A percentile compares a stretch with the other conserved stretches of the same genome.
Evolutionary conservation across 2,797 vertebrate genomes (phyloP).

Genomic region (Hydrocynus forskahlii): DNA sequence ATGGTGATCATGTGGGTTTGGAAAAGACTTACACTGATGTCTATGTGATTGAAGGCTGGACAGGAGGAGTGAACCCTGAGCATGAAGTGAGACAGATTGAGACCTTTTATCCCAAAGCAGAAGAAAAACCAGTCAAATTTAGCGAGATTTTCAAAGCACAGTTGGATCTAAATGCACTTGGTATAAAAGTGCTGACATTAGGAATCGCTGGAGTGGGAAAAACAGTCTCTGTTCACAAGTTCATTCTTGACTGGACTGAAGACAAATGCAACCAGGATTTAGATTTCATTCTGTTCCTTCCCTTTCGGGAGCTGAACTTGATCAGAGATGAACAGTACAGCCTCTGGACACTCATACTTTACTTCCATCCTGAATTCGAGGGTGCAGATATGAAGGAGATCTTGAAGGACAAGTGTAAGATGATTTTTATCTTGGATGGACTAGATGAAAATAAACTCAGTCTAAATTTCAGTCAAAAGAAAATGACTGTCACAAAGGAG

Average conservation of each 20-base stretch:
- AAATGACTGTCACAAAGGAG: too few species aligned
- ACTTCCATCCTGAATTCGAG: too few species aligned
- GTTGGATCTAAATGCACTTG: neutral
- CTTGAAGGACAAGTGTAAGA: too few species aligned
- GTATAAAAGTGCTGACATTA: neutral
- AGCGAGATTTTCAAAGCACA: neutral
- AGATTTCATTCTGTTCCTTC: too few species aligned
- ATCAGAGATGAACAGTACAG: too few species aligned
- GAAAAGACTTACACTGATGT: neutral
- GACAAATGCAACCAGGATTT: too few species aligned
- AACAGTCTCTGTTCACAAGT: neutral
- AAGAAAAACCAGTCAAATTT: neutral
- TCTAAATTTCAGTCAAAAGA: too few species aligned
- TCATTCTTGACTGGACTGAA: neutral
- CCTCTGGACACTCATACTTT: too few species aligned
- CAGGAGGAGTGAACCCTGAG: neutral
- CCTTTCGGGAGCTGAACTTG: too few species aligned
- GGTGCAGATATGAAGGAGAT: too few species aligned
- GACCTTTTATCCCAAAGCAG: neutral
- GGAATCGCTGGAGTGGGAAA: slow-evolving; percentile 3
- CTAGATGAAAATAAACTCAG: too few species aligned
- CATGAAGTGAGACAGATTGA: slow-evolving; percentile 5
- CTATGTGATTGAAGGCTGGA: neutral
- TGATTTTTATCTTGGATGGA: too few species aligned
- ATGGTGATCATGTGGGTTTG: neutral